Conservation (phyloP, 2,888 invertebrate species). For the Pristionchus japonicus region DNA sequence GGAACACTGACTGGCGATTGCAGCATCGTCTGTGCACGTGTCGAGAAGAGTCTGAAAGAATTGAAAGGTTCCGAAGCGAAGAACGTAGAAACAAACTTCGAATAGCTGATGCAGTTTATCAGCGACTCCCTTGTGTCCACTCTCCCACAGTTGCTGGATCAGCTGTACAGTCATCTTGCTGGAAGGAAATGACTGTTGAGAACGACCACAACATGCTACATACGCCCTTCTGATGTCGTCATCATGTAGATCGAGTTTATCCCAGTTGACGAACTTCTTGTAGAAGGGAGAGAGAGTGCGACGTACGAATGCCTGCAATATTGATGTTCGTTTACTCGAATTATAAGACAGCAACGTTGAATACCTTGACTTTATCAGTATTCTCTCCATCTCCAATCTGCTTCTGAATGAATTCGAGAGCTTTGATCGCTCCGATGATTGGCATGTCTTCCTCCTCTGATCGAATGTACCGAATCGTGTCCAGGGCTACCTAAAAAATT, state of each 20-base stretch:
- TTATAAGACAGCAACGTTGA: too few species aligned
- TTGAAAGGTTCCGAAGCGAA: constrained; percentile 48
- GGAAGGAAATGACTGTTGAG: neutral
- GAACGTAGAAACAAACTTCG: neutral
- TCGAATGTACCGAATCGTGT: constrained; percentile 56
- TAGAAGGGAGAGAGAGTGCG: neutral
- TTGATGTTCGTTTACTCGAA: neutral
- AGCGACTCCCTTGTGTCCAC: constrained; percentile 51
- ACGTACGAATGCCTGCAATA: constrained; percentile 8
- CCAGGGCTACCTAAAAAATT: constrained; percentile 54
- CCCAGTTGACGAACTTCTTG: constrained; percentile 36
- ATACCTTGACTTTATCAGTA: neutral
- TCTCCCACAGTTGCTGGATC: constrained; percentile 49
- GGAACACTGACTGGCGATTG: constrained; percentile 56
- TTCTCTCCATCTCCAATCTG: constrained; percentile 28
- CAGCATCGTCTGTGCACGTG: constrained; percentile 45
- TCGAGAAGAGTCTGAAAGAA: constrained; percentile 51
- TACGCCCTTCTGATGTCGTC: neutral
- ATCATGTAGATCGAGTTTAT: neutral
- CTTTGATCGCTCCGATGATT: constrained; percentile 34
- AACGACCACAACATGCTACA: neutral
- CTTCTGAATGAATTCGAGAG: constrained; percentile 19
- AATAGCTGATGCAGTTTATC: neutral
- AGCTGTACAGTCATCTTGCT: constrained; percentile 46
- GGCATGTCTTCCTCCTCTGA: constrained; percentile 53